Base-by-base conservation (phyloP, 2,113 vertebrate genomes). In the Trichomycterus rosablanca region DNA sequence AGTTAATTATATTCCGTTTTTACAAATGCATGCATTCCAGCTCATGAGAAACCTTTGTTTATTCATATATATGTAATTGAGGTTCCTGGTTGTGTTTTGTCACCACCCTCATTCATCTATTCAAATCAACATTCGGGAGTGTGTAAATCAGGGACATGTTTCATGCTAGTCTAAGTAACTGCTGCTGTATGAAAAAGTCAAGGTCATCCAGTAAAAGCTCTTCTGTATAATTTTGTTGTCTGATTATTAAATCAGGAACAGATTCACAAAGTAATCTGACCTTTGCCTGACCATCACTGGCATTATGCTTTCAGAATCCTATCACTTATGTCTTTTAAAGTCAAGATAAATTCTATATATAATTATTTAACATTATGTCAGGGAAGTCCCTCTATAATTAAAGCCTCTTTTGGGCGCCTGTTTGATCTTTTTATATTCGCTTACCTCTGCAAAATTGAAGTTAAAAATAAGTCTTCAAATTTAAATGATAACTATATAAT, bases 381-480 rank as follows among this genome's bases (percentile, higher is more conserved):
- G 19, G 5, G 11, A 30, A 34, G 26, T 2, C 9, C 20, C 11
- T 28, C 26, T 56, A 22, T 20, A 58, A 39, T 64, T 28, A 20
- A 55, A 56, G 19, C 2, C 16, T 42, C 20, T 54, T 49, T 50
- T 19, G 4, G 43, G 34, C 34, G 53, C 30, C 15, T 44, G 15
- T 62, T 40, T 70, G 68, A 60, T 55, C 67, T 57, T 46, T 35
- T 57, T 14, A 24, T 18, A 50, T 28, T 56, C 16, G 10, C 15
- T 19, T 51, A 7, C 32, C 23, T 16, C 28, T 61, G 22, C 51
- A 39, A 60, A 50, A 28, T 32, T n/a, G 22, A 58, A 66, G 42
- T 15, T 40, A 46, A 15, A 19, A 20, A 35, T 11, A 22, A 11
- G 50, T 20, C 30, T 28, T 23, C 11, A 48, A n/a, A 34, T 58